These are phyloP conservation scores for Zosterops lateralis DNA, from an alignment of 2,113 vertebrate genomes.

Conservation along the genomic window DNA sequence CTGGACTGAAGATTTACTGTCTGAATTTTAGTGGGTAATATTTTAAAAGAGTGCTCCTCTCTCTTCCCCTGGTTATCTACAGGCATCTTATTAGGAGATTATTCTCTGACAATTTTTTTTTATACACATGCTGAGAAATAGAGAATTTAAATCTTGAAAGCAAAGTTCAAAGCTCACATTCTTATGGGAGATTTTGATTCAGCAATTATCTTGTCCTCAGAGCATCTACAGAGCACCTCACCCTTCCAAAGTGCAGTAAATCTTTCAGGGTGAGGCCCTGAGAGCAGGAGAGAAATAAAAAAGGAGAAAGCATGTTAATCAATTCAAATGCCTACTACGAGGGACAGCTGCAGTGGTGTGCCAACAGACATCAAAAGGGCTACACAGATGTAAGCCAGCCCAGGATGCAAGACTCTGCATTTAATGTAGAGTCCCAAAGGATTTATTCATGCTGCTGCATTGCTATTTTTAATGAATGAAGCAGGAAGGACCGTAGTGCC, in stretches of 20 bases:
- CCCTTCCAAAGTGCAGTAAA: not conserved
- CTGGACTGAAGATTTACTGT: not conserved
- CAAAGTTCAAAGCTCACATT: not conserved
- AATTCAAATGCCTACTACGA: not conserved
- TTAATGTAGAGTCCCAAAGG: constrained; percentile 41
- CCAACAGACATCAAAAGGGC: constrained; percentile 34
- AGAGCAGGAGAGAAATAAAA: not conserved
- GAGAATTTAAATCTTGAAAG: constrained; percentile 16
- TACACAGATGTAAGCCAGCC: constrained; percentile 26
- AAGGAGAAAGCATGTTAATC: not conserved
- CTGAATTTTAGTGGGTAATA: not conserved
- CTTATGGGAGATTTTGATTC: constrained; percentile 28
- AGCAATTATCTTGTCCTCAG: constrained; percentile 4
- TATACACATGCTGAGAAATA: not conserved
- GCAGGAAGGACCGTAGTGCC: not conserved
- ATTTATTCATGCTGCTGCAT: constrained; percentile 2
- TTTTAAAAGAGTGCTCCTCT: not conserved
- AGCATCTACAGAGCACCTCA: not conserved
- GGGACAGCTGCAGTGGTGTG: not conserved
- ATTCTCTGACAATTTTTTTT: constrained; percentile 22
- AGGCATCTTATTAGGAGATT: constrained; percentile 13
- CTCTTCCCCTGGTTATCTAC: not conserved
- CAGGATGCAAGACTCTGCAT: constrained; percentile 17
- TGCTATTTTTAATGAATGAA: constrained; percentile 57
- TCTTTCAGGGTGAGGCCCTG: constrained; percentile 2